Evolutionary conservation across 2,888 invertebrate species (phyloP).

Genomic region (Tinea semifulvella): DNA sequence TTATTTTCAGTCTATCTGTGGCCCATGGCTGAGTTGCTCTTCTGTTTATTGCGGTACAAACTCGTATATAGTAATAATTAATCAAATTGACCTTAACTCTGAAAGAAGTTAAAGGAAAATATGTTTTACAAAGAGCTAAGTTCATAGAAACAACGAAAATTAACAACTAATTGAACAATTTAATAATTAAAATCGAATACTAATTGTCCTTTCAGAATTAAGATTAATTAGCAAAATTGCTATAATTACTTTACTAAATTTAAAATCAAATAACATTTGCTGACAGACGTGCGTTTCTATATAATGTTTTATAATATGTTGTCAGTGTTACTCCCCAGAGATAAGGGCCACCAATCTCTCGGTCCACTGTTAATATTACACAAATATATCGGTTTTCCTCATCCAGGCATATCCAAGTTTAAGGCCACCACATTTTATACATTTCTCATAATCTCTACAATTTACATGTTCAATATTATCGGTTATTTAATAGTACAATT

Average conservation of each 20-base stretch:
- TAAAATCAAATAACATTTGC: background rate
- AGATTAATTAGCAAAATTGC: background rate
- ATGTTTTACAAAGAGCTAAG: background rate
- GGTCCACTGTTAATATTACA: constrained; percentile 3
- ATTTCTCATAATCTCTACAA: background rate
- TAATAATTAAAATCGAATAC: background rate
- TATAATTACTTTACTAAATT: background rate
- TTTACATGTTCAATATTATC: constrained; percentile 1
- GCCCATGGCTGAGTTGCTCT: no score
- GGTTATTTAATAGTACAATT: background rate
- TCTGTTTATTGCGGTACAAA: no score
- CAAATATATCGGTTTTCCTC: background rate
- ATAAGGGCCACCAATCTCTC: background rate
- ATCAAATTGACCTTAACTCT: no score
- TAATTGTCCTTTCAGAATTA: background rate
- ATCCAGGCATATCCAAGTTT: constrained; percentile 1
- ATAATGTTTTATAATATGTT: background rate
- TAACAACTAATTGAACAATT: background rate
- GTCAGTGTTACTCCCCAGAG: background rate
- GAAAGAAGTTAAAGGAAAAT: background rate
- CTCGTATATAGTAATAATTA: no score
- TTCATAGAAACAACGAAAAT: background rate
- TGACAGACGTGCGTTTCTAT: no score
- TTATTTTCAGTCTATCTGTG: no score
- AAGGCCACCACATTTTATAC: background rate